These are phyloP conservation scores for Tetramorium bicarinatum DNA, from an alignment of 2,888 invertebrate species.

Conservation along the genomic window DNA sequence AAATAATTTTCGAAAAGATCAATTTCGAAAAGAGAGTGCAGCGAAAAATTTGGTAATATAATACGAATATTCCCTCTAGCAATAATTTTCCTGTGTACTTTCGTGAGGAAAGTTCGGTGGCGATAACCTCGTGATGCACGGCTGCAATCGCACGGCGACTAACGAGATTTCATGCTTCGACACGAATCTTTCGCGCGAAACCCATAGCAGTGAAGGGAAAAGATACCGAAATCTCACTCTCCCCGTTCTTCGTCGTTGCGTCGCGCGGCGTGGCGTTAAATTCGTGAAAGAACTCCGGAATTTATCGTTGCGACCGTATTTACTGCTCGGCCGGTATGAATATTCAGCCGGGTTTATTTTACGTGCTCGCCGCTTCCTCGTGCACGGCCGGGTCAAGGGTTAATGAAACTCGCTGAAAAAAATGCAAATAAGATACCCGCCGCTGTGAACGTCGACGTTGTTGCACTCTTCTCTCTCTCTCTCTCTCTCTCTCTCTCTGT, in stretches of 20 bases:
- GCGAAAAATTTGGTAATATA: background rate
- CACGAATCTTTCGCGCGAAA: conserved; percentile 27
- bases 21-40: background rate
- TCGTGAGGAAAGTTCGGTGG: conserved; percentile 76
- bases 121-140: conserved; percentile 79
- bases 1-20: background rate
- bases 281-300: conserved; percentile 76
- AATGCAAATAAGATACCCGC: conserved; percentile 81
- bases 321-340: conserved; percentile 79
- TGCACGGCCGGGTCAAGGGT: conserved; percentile 80
- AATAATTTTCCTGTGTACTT: conserved; percentile 18
- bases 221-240: conserved; percentile 1
- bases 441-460: conserved; percentile 49
- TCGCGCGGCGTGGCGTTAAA: conserved; percentile 25
- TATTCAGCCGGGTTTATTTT: conserved; percentile 83
- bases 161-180: conserved; percentile 56
- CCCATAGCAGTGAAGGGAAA: background rate
- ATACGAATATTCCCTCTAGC: background rate
- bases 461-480: background rate
- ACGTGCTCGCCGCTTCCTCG: conserved; percentile 82
- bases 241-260: background rate
- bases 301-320: conserved; percentile 80
- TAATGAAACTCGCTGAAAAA: conserved; percentile 84
- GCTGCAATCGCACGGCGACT: conserved; percentile 55
- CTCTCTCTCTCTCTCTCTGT: conserved; percentile 9